Conservation (phyloP, 2,888 invertebrate species). For the Rhynchonema sp. region DNA sequence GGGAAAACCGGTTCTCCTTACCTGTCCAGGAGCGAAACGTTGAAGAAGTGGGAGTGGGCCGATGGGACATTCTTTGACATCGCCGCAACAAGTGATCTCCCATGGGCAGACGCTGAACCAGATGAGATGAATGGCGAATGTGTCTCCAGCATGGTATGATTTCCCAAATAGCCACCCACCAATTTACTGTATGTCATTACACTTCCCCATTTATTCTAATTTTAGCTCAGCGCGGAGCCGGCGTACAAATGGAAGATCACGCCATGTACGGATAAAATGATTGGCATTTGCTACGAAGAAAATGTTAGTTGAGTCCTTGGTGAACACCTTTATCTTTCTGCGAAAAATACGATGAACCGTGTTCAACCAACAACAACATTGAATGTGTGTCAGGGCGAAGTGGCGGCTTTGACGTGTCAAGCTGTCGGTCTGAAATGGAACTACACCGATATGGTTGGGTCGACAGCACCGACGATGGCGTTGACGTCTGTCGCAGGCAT, state of each 20-base stretch:
- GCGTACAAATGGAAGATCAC: background rate
- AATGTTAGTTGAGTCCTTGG: too few relatives aligned
- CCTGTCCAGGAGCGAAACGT: too few relatives aligned
- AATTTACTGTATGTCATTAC: too few relatives aligned
- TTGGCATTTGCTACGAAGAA: background rate
- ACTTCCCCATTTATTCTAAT: too few relatives aligned
- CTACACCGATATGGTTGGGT: background rate
- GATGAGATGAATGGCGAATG: background rate
- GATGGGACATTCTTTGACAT: too few relatives aligned
- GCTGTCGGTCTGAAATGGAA: background rate
- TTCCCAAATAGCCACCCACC: too few relatives aligned
- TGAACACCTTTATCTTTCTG: too few relatives aligned
- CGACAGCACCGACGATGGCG: background rate
- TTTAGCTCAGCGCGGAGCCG: background rate
- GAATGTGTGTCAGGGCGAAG: background rate
- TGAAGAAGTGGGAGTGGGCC: background rate
- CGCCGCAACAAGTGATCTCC: too few relatives aligned
- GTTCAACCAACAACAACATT: background rate
- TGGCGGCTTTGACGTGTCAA: background rate
- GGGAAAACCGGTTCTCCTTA: too few relatives aligned
- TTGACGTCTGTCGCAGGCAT: background rate
- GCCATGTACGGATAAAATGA: background rate
- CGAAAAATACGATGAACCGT: background rate
- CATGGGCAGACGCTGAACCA: background rate
- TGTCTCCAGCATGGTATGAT: too few relatives aligned